A percentile compares a stretch with the other conserved stretches of the same genome.
Conservation (phyloP, 2,888 invertebrate genomes). For the Seira musarum region DNA sequence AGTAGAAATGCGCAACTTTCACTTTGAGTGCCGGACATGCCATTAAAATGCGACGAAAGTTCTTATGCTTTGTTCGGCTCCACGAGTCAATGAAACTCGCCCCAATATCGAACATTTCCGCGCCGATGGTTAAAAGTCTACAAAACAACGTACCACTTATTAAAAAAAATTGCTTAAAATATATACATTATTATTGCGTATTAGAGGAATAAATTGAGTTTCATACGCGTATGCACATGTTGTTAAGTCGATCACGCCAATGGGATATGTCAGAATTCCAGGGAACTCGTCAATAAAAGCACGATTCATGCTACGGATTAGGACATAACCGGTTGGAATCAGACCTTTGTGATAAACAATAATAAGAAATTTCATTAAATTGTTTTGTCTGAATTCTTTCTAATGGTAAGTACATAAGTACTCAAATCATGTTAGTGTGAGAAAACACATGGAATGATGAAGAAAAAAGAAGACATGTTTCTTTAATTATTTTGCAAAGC, state of each 20-base stretch:
- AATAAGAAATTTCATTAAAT: too few relatives aligned
- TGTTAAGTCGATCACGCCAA: conserved; percentile 36
- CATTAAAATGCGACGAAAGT: conserved; percentile 31
- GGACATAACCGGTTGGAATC: conserved; percentile 43
- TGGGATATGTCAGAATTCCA: conserved; percentile 49
- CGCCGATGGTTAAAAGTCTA: conserved; percentile 23
- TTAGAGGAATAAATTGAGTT: too few relatives aligned
- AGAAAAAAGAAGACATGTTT: too few relatives aligned
- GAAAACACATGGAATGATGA: too few relatives aligned
- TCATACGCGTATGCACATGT: conserved; percentile 17
- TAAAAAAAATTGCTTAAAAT: too few relatives aligned
- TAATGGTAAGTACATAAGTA: too few relatives aligned
- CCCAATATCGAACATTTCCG: conserved; percentile 36
- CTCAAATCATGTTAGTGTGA: too few relatives aligned
- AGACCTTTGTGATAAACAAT: too few relatives aligned
- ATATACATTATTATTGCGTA: too few relatives aligned
- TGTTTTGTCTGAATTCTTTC: too few relatives aligned
- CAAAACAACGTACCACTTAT: background rate
- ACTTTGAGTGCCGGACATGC: conserved; percentile 40
- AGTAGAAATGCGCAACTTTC: conserved; percentile 34
- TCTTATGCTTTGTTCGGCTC: conserved; percentile 31
- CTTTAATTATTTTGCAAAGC: too few relatives aligned
- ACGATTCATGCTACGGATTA: conserved; percentile 46
- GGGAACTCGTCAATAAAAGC: conserved; percentile 56
- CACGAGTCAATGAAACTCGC: conserved; percentile 42